These are phyloP conservation scores for Myiagra hebetior DNA, from an alignment of 2,113 vertebrate species.

Conservation along the genomic window DNA sequence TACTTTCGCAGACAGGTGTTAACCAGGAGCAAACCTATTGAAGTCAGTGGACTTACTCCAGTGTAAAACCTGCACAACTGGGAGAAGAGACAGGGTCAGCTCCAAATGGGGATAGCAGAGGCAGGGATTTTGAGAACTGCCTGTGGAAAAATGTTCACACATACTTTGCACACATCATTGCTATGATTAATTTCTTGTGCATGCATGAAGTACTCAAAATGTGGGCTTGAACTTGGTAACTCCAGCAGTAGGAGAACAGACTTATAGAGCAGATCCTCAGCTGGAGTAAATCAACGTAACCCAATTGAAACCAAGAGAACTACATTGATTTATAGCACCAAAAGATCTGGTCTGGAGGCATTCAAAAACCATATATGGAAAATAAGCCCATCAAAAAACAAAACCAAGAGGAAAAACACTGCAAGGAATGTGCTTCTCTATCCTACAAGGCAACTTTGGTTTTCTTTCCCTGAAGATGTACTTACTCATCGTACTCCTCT, in stretches of 20 bases:
- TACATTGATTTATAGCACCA: not conserved
- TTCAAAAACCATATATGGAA: not conserved
- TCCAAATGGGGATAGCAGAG: not conserved
- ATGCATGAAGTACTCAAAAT: not conserved
- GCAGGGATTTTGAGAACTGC: not conserved
- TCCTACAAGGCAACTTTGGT: not conserved
- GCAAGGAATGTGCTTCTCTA: not conserved
- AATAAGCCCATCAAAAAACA: conserved; percentile 16
- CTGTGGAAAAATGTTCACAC: conserved; percentile 25
- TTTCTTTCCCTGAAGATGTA: not conserved
- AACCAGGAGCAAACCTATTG: not conserved
- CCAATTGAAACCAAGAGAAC: not conserved
- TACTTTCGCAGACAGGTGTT: not conserved
- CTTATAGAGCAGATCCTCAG: not conserved
- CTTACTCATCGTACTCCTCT: not conserved
- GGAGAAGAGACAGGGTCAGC: not conserved
- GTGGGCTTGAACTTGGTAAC: conserved; percentile 7
- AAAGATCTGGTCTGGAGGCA: not conserved
- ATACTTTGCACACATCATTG: conserved; percentile 21
- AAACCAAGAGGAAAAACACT: not conserved
- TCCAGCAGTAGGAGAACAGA: not conserved
- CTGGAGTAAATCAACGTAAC: conserved; percentile 36
- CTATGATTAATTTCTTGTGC: conserved; percentile 31
- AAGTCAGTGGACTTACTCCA: not conserved
- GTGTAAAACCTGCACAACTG: not conserved